Base-by-base conservation (phyloP, 2,888 invertebrate genomes). In the Suillia variegata region DNA sequence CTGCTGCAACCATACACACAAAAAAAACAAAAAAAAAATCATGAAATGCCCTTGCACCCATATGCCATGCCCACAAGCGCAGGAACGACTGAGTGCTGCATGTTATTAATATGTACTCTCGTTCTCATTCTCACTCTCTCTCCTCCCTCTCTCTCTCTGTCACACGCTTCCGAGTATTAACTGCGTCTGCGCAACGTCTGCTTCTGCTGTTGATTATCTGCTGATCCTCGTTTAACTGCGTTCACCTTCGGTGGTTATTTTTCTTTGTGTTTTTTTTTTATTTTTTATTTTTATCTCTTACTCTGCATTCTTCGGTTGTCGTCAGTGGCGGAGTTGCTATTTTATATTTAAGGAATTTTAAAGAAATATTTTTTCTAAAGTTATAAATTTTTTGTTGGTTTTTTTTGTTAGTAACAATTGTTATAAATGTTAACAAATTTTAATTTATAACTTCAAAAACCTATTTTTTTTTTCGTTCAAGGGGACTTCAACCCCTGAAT, bases 201-300 rank as follows among this genome's bases (percentile, higher is more conserved):
- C 45, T 45, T 17, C 45, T 45, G 45, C 6, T 45, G 13, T n/a
- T 13, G 18, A 45, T 13, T 20, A n/a, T n/a, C n/a, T n/a, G n/a
- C 5, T 13, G 45, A 18, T 45, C 17, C 45, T 45, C 45, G 45
- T 45, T 45, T 45, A 45, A 45, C 45, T 45, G 17, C 18, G 45
- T 45, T 45, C 45, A 45, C 45, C 45, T 45, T 45, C 45, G 45
- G 18, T 20, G 45, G 20, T 45, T 45, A 5, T 12, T 45, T 45
- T 17, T 20, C 18, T 4, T 17, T 38, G 13, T n/a, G n/a, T n/a
- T n/a, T n/a, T n/a, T n/a, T n/a, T n/a, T n/a, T n/a, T n/a, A n/a
- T n/a, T n/a, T n/a, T n/a, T n/a, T n/a, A n/a, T n/a, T n/a, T n/a
- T n/a, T n/a, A n/a, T n/a, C n/a, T n/a, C n/a, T n/a, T n/a, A n/a